Percentiles rank a stretch among this genome's conserved stretches.
Evolutionary conservation across 2,888 invertebrate genomes (phyloP).

Genomic region (Amblyjoppa fuscipennis): DNA sequence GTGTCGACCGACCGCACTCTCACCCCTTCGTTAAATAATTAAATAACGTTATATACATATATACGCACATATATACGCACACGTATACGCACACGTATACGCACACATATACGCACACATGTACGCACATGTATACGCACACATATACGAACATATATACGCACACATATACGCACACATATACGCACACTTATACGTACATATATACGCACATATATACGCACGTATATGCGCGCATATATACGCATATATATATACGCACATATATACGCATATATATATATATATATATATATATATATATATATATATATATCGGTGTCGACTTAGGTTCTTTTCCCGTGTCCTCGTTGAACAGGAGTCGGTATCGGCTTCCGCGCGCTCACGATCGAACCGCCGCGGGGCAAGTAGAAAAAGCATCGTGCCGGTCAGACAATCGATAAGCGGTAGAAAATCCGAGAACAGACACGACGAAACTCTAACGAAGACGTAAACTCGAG

Average conservation of each 20-base stretch:
- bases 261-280: no score
- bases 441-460: slow-evolving; percentile 38
- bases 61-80: background rate
- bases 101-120: no score
- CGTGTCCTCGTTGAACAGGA: background rate
- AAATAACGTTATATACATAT: background rate
- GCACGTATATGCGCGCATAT: no score
- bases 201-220: no score
- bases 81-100: background rate
- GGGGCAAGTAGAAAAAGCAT: slow-evolving; percentile 55
- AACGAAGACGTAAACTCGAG: background rate
- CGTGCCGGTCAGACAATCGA: slow-evolving; percentile 61
- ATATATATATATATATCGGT: no score
- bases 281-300: no score
- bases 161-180: no score
- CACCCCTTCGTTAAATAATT: slow-evolving; percentile 29
- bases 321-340: background rate
- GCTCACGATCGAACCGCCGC: slow-evolving; percentile 17
- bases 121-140: no score
- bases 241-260: background rate
- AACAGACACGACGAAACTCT: slow-evolving; percentile 6
- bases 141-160: no score
- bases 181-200: no score
- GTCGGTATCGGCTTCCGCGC: slow-evolving; percentile 19
- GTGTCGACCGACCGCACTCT: slow-evolving; percentile 38